Evolutionary conservation across 2,113 vertebrate genomes (phyloP).

Genomic region (Sclerurus mexicanus): DNA sequence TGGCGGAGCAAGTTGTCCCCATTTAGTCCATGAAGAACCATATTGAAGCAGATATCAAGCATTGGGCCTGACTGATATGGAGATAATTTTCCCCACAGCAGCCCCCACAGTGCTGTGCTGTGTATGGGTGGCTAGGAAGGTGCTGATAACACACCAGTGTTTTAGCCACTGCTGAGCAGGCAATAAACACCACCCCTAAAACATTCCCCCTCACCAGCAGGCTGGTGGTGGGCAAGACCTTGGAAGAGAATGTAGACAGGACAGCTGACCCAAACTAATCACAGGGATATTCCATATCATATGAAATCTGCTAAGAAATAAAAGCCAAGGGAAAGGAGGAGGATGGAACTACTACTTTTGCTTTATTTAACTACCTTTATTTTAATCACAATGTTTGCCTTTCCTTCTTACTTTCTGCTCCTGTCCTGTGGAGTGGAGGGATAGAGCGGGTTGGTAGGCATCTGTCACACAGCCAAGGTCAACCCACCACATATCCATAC

Average conservation of each 20-base stretch:
- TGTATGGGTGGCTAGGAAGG: too few relatives aligned
- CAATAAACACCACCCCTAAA: too few relatives aligned
- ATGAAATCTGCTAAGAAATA: not conserved
- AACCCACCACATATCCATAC: too few relatives aligned
- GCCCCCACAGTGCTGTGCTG: too few relatives aligned
- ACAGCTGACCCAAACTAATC: not conserved
- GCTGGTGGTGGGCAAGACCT: not conserved
- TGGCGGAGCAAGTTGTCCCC: not conserved
- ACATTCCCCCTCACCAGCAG: too few relatives aligned
- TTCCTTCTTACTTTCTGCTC: not conserved
- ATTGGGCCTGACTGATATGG: not conserved
- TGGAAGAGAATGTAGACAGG: not conserved
- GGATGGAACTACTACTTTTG: not conserved
- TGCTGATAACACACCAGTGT: too few relatives aligned
- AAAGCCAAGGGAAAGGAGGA: not conserved
- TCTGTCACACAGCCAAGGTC: too few relatives aligned
- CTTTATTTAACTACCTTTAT: not conserved
- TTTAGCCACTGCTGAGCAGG: not conserved
- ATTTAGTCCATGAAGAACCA: not conserved
- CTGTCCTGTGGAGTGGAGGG: not conserved
- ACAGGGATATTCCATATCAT: not conserved
- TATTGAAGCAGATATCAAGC: accelerated
- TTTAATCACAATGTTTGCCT: not conserved
- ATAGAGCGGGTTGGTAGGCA: too few relatives aligned
- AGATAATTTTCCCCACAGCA: not conserved